Base-by-base conservation (phyloP, 2,797 vertebrate species). In the Sebastes paucispinis region DNA sequence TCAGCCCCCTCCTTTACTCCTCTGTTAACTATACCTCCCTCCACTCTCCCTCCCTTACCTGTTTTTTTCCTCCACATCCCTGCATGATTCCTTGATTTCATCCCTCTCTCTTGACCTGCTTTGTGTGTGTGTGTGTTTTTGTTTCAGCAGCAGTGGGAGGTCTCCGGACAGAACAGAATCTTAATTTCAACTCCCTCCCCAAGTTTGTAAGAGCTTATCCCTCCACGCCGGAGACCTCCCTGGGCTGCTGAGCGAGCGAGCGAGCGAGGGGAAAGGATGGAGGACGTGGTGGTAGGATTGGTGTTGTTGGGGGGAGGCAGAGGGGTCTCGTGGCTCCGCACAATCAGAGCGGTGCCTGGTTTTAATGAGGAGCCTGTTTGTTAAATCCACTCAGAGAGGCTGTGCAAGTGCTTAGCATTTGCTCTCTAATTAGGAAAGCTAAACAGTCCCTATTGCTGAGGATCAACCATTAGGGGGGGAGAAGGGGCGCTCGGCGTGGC, bases 351-450 rank as follows among this genome's bases (percentile, higher is more conserved):
- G 25, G 78, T 73, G 84, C 83, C 85, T 85, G 79, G 16, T 92
- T 94, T 93, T 95, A 95, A 95, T 94, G 91, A 94, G 92, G 72
- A 77, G 85, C 83, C 84, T 93, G 93, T 93, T 93, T 94, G 92
- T 92, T 91, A 91, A 95, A 94, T 94, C 93, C 92, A 94, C 88
- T 94, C 92, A 93, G 93, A 91, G 91, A 94, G 82, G 80, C 87
- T 77, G 89, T 82, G 92, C 74, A 36, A 88, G 88, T 88, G 90
- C 88, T 93, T 93, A 94, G 93, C 93, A 93, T 94, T 93, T 94
- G 87, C 93, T 93, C 88, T 87, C 91, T 93, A 94, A 95, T 94
- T 95, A 95, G 92, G 85, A 82, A 90, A 91, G 91, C 94, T 94
- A 93, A 95, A 94, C 91, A 92, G 90, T 87, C 89, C 88, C 88